These are phyloP conservation scores for Idaea biselata DNA, from an alignment of 2,888 invertebrate species.

Conservation along the genomic window DNA sequence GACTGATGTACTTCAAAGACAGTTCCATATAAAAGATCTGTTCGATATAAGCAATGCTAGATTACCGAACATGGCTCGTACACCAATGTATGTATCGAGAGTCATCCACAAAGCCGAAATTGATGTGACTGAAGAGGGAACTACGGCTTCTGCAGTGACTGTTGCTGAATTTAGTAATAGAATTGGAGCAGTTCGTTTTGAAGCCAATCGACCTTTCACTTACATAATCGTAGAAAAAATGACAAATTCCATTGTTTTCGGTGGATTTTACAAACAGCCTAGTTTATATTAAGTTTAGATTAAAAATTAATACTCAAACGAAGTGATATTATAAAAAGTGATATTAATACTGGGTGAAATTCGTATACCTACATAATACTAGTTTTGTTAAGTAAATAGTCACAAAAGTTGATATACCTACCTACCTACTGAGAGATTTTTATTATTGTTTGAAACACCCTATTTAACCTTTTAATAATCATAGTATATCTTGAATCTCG, in stretches of 20 bases:
- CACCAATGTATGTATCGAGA: conserved; percentile 77
- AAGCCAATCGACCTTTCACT: conserved; percentile 83
- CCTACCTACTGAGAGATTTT: no score
- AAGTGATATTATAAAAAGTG: conserved; percentile 7
- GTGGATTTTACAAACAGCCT: conserved; percentile 63
- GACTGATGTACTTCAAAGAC: conserved; percentile 67
- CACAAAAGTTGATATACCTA: not conserved
- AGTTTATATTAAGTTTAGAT: conserved; percentile 45
- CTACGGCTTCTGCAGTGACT: conserved; percentile 83
- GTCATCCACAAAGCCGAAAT: conserved; percentile 86
- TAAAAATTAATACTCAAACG: not conserved
- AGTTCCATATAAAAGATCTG: conserved; percentile 74
- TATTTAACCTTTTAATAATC: no score
- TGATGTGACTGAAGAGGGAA: conserved; percentile 88
- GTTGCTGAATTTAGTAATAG: conserved; percentile 72
- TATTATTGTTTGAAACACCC: no score
- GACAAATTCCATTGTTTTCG: conserved; percentile 70
- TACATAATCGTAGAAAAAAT: conserved; percentile 84
- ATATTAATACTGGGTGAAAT: conserved; percentile 6
- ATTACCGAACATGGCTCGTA: conserved; percentile 70
- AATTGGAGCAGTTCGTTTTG: conserved; percentile 79
- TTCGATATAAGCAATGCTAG: conserved; percentile 69
- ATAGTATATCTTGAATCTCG: no score
- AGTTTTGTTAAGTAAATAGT: not conserved
- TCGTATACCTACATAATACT: not conserved